phyloP scores from a whole-genome alignment of 2,888 invertebrate genomes.

The Mimumesa dahlbomi region DNA sequence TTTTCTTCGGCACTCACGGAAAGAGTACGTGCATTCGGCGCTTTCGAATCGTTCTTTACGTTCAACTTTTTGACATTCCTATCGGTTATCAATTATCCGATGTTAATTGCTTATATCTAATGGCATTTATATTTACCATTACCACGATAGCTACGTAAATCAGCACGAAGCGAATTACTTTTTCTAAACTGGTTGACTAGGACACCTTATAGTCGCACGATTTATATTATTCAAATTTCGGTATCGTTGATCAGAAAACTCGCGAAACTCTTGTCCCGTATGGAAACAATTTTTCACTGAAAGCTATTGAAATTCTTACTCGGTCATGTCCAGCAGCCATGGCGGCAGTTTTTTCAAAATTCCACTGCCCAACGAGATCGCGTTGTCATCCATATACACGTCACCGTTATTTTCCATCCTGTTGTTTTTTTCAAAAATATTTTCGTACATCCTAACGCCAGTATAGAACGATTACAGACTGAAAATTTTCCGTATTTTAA shows the following conservation, averaged over 20 bases:
- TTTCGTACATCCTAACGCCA: too few species aligned
- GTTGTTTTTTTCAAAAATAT: conserved; percentile 8
- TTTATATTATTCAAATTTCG: too few species aligned
- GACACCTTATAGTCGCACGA: too few species aligned
- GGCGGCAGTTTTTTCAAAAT: conserved; percentile 62
- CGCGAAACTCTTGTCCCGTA: too few species aligned
- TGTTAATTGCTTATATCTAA: too few species aligned
- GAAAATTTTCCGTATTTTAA: too few species aligned
- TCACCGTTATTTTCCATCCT: conserved; percentile 48
- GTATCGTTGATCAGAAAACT: too few species aligned
- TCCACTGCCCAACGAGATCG: conserved; percentile 31
- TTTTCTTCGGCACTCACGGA: conserved; percentile 15
- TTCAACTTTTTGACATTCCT: conserved; percentile 63
- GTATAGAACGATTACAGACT: too few species aligned
- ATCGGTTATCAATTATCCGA: conserved; percentile 14
- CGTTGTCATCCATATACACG: conserved; percentile 32
- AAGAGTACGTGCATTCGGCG: conserved; percentile 29
- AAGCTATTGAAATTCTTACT: conserved; percentile 54
- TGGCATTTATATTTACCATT: too few species aligned
- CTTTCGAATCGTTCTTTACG: conserved; percentile 49
- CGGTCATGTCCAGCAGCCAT: conserved; percentile 70
- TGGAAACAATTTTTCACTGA: conserved; percentile 5
- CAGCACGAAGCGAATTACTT: too few species aligned
- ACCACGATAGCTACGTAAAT: too few species aligned
- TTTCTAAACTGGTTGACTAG: too few species aligned